These are phyloP conservation scores for Syndactyla subalaris DNA, from an alignment of 2,797 vertebrate species.

Conservation along the genomic window DNA sequence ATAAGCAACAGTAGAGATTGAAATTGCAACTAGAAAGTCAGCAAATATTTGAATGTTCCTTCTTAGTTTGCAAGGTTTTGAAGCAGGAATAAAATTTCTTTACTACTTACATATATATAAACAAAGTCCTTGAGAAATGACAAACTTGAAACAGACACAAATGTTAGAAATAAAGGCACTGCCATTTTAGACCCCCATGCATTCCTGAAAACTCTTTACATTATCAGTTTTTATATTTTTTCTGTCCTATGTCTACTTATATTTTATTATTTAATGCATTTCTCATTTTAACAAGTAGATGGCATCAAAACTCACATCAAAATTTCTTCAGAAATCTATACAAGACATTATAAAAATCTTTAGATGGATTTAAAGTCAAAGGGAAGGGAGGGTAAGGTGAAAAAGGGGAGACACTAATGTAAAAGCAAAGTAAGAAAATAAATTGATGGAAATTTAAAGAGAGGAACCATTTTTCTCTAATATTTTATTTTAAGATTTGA, in stretches of 20 bases:
- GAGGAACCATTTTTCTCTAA: neutral
- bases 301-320: neutral
- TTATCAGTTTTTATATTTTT: neutral
- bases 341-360: neutral
- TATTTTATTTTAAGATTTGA: neutral
- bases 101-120: neutral
- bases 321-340: neutral
- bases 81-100: neutral
- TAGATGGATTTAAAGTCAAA: neutral
- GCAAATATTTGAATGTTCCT: neutral
- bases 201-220: neutral
- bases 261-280: neutral
- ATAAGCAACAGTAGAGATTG: neutral
- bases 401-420: neutral
- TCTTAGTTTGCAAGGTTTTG: neutral
- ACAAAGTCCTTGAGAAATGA: neutral
- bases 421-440: neutral
- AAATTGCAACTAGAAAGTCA: neutral
- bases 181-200: neutral
- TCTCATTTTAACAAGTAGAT: neutral
- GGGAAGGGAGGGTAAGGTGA: neutral
- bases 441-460: neutral
- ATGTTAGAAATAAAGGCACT: neutral
- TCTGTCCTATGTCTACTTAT: neutral
- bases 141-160: neutral